These are phyloP conservation scores for Antheraea assamensis DNA, from an alignment of 2,888 invertebrate genomes.

Conservation along the genomic window DNA sequence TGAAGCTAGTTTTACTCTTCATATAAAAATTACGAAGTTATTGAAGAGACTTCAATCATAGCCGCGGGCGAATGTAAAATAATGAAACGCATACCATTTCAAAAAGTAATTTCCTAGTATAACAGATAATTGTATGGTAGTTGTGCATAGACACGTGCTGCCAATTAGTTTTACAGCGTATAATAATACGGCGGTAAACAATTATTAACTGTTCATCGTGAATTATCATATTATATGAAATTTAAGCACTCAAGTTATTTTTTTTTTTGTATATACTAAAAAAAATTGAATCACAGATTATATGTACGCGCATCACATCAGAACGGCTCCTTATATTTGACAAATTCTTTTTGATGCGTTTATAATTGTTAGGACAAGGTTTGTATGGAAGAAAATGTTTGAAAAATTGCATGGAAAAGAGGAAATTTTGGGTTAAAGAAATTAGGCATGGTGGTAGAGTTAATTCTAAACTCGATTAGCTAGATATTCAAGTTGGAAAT, in stretches of 20 bases:
- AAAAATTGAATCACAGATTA: too few relatives aligned
- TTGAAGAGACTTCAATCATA: constrained; percentile 7
- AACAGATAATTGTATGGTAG: constrained; percentile 11
- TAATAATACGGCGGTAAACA: constrained; percentile 52
- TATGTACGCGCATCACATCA: too few relatives aligned
- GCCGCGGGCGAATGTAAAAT: constrained; percentile 12
- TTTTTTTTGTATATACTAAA: too few relatives aligned
- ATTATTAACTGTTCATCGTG: constrained; percentile 11
- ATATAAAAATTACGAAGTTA: not conserved
- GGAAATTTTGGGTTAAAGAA: too few relatives aligned
- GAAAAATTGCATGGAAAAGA: too few relatives aligned
- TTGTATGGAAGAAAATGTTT: too few relatives aligned
- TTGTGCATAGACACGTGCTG: constrained; percentile 49
- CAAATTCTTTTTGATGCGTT: too few relatives aligned
- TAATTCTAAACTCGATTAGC: too few relatives aligned
- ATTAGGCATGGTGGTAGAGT: too few relatives aligned
- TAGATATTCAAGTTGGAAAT: too few relatives aligned
- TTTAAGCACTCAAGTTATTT: not conserved
- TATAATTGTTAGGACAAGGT: too few relatives aligned
- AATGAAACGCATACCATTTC: constrained; percentile 6
- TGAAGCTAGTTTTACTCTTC: not conserved
- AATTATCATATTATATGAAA: not conserved
- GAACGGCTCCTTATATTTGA: too few relatives aligned
- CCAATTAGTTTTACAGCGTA: constrained; percentile 59
- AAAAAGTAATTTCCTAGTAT: constrained; percentile 12